Evolutionary conservation across 2,113 vertebrate species (phyloP).

Genomic region (Chiloscyllium plagiosum): DNA sequence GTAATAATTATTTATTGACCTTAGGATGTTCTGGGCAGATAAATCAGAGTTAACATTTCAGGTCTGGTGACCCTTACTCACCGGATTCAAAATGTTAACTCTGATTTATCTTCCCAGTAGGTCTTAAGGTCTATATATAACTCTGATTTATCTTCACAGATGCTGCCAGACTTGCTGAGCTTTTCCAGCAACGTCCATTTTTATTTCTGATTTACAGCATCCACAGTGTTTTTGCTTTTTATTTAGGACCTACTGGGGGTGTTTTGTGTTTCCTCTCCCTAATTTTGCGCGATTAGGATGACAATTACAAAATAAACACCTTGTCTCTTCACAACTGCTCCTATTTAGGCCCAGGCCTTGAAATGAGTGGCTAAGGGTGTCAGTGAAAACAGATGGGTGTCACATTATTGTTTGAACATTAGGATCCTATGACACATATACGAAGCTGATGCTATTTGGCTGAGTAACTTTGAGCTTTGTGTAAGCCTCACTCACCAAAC

Average conservation of each 20-base stretch:
- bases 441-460: background rate
- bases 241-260: background rate
- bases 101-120: too few species aligned
- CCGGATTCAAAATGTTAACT: too few species aligned
- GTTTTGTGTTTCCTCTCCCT: background rate
- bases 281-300: background rate
- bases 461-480: background rate
- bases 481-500: background rate
- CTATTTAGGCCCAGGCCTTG: background rate
- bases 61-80: too few species aligned
- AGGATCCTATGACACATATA: background rate
- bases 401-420: background rate
- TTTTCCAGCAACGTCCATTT: too few species aligned
- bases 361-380: background rate
- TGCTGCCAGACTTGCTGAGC: too few species aligned
- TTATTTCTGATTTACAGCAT: too few species aligned
- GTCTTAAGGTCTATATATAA: too few species aligned
- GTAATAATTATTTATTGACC: background rate
- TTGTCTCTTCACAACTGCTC: background rate
- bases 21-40: too few species aligned
- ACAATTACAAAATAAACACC: background rate
- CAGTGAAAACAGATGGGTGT: background rate
- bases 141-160: too few species aligned
- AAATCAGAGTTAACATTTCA: too few species aligned
- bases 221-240: too few species aligned